Conservation (phyloP, 2,797 vertebrate genomes). For the Oreortyx pictus region DNA sequence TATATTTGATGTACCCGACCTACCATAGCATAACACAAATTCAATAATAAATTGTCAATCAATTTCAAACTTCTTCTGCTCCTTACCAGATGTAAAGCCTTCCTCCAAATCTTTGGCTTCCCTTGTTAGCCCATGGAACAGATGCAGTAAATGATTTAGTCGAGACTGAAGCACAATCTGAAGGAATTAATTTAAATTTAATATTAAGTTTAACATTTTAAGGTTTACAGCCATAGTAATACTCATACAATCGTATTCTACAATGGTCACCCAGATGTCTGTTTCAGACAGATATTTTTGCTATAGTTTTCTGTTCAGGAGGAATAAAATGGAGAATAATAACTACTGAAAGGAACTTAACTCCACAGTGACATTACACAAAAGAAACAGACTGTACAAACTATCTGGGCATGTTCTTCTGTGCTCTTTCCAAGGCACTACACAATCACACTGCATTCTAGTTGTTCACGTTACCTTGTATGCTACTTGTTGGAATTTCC, state of each 20-base stretch:
- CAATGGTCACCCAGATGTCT: neutral
- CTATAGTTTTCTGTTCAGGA: neutral
- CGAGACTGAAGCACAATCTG: conserved; percentile 74
- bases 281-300: neutral
- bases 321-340: neutral
- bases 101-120: neutral
- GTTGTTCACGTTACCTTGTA: conserved; percentile 84
- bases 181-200: conserved; percentile 1
- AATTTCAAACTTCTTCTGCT: neutral
- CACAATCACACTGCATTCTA: neutral
- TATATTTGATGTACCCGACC: neutral
- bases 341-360: neutral
- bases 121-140: conserved; percentile 45
- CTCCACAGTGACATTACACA: neutral
- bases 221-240: neutral
- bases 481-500: conserved; percentile 87
- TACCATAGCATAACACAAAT: neutral
- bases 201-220: neutral
- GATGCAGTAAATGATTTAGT: conserved; percentile 54
- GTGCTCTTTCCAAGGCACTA: neutral
- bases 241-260: neutral
- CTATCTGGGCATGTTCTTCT: neutral
- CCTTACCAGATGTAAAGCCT: conserved; percentile 57
- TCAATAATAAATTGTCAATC: neutral
- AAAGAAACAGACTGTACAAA: neutral